A percentile compares a stretch with the other conserved stretches of the same genome.
These are phyloP conservation scores for Archivesica marissinica DNA, from an alignment of 1,140 invertebrate genomes.

Conservation along the genomic window DNA sequence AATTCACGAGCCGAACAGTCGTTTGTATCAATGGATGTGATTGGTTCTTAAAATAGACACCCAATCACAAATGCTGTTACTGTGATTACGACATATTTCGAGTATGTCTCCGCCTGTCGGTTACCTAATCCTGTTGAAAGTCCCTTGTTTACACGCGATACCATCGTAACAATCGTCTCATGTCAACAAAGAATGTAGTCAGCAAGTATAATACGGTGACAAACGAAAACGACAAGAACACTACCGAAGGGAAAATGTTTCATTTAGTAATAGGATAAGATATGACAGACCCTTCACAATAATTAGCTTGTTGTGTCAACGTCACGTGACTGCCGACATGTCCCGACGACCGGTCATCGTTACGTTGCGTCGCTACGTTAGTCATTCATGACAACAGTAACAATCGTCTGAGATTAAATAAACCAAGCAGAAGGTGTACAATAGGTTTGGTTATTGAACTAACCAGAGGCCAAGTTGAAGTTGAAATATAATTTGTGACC, in stretches of 20 bases:
- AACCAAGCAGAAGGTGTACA: conserved; percentile 51
- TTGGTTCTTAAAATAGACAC: too few relatives aligned
- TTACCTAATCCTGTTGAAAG: too few relatives aligned
- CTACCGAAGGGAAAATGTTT: neutral
- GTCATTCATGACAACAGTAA: conserved; percentile 5
- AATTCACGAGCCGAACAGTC: too few relatives aligned
- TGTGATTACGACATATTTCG: too few relatives aligned
- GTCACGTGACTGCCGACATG: conserved; percentile 22
- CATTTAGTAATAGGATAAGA: conserved; percentile 24
- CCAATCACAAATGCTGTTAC: too few relatives aligned
- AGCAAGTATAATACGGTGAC: neutral
- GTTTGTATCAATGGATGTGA: too few relatives aligned
- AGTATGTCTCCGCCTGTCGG: too few relatives aligned
- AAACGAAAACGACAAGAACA: neutral
- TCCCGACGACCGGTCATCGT: conserved; percentile 28
- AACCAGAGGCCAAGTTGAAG: conserved; percentile 26
- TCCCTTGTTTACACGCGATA: too few relatives aligned
- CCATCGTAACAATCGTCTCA: neutral
- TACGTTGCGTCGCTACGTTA: conserved; percentile 30
- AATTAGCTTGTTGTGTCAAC: neutral
- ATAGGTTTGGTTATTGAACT: conserved; percentile 21
- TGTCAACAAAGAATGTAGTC: neutral
- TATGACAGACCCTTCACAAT: neutral
- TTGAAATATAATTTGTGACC: conserved; percentile 46
- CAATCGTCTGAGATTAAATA: neutral